Evolutionary conservation across 2,113 vertebrate genomes (phyloP).

Genomic region (western clawed frog (Xenopus tropicalis)): DNA sequence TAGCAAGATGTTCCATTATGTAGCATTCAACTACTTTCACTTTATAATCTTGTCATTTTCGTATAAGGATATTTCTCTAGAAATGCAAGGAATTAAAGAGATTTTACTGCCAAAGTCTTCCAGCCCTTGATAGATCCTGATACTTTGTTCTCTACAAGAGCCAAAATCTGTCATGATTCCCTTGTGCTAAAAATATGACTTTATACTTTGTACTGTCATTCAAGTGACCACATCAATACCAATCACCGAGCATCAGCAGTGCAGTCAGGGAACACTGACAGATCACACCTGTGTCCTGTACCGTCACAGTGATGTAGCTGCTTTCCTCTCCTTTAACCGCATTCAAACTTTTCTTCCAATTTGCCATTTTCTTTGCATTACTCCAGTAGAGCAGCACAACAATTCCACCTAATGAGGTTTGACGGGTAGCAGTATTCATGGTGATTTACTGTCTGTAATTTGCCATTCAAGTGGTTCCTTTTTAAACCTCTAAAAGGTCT

Average conservation of each 20-base stretch:
- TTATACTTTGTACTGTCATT: too few species aligned
- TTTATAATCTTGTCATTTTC: too few species aligned
- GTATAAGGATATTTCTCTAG: too few species aligned
- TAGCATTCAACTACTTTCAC: too few species aligned
- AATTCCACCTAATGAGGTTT: slow-evolving; percentile 41
- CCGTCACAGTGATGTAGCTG: neutral
- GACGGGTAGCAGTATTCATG: slow-evolving; percentile 34
- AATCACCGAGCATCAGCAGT: neutral
- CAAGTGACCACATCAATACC: too few species aligned
- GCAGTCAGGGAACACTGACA: neutral
- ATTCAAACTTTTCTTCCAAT: slow-evolving; percentile 17
- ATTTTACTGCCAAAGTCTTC: too few species aligned
- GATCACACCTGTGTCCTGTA: slow-evolving; percentile 6
- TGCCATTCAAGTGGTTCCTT: slow-evolving; percentile 38
- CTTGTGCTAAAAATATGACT: too few species aligned
- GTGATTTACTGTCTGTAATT: slow-evolving; percentile 41
- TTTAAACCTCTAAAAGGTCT: slow-evolving; percentile 33
- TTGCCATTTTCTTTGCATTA: slow-evolving; percentile 37
- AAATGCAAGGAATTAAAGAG: too few species aligned
- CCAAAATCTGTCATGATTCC: too few species aligned
- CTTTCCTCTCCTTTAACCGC: neutral
- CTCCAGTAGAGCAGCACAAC: slow-evolving; percentile 33
- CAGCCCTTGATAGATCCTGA: too few species aligned
- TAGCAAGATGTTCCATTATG: too few species aligned
- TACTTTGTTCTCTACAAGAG: too few species aligned